Base-by-base conservation (phyloP, 2,797 vertebrate genomes). In the Rhynchotus rufescens region DNA sequence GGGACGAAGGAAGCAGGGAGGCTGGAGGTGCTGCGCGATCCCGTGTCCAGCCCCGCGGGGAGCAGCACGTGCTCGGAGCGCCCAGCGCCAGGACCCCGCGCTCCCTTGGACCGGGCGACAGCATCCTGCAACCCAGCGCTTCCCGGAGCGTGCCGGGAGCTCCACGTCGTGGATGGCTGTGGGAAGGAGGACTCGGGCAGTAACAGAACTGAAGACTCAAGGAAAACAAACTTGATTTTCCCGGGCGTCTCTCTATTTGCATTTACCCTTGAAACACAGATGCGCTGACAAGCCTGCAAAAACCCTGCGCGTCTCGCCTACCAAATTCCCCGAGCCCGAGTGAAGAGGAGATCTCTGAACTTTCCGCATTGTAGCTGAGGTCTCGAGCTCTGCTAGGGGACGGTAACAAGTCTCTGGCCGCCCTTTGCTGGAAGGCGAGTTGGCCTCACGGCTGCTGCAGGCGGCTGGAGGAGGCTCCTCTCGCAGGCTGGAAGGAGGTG, bases 211-310 rank as follows among this genome's bases (percentile, higher is more conserved):
- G 73, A 26, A 93, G 96, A 86, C 95, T 94, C 73, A 32, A 52
- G 79, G 94, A 85, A 97, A 95, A 95, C 94, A 90, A 91, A 96
- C 12, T 34, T 20, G 28, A 30, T 61, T 82, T 79, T 87, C 88
- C 82, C 45, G 44, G n/a, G 57, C 64, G 0, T 82, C 94, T 75
- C n/a, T 75, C 74, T 84, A 17, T 93, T 94, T 80, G 56, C 89
- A 21, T 84, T 60, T 88, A 3, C 67, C 71, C 80, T 44, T 45
- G 79, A 90, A 80, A 81, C 42, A 61, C 64, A 45, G 88, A 82
- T 23, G 17, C 21, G 36, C 52, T 71, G 15, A 80, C 60, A 66
- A 95, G 80, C 72, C 82, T 64, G 91, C 54, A 86, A 92, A 80
- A 94, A 81, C 92, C 74, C 84, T 79, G 75, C 87, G 45, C 81